These are phyloP conservation scores for Thamnophis sirtalis DNA, from an alignment of 2,113 vertebrate genomes.

Conservation along the genomic window DNA sequence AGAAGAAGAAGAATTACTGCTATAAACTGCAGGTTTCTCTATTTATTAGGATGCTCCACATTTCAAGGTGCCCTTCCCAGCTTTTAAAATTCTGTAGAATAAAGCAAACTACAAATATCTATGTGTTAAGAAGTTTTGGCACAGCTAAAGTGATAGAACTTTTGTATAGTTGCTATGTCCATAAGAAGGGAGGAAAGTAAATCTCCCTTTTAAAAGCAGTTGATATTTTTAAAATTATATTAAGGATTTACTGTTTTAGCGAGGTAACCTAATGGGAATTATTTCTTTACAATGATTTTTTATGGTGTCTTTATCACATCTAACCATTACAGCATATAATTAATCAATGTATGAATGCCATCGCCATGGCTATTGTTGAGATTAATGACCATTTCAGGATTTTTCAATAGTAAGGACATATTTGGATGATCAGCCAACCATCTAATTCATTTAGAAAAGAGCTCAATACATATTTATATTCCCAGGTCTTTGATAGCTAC, in stretches of 20 bases:
- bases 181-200: neutral
- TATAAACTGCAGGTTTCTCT: neutral
- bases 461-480: neutral
- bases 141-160: neutral
- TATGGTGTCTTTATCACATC: slow-evolving; percentile 2
- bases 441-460: neutral
- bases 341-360: neutral
- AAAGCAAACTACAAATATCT: neutral
- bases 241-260: neutral
- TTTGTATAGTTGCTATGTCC: neutral
- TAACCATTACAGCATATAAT: neutral
- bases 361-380: neutral
- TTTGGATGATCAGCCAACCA: neutral
- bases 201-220: neutral
- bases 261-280: neutral
- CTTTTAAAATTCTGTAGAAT: neutral
- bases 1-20: neutral
- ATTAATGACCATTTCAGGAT: neutral
- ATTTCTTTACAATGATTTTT: slow-evolving; percentile 14
- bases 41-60: neutral
- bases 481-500: neutral
- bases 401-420: neutral
- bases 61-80: too few relatives aligned
- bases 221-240: neutral
- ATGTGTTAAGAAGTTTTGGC: too few relatives aligned